phyloP scores from a whole-genome alignment of 2,113 vertebrate species.

The Saguinus imperator region DNA sequence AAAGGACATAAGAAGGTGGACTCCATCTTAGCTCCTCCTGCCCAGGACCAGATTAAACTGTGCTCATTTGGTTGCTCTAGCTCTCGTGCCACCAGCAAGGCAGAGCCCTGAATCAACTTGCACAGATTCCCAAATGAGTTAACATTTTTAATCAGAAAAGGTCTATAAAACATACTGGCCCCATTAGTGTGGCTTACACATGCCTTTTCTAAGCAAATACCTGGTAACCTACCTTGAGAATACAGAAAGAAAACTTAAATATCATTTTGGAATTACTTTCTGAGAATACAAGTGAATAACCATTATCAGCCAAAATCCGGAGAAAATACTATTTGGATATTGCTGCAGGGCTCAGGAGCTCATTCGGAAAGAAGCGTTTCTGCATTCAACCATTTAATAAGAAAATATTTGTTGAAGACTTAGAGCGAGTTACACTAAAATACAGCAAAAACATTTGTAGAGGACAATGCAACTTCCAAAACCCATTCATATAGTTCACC shows the following conservation, averaged over 20 bases:
- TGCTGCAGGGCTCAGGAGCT: neutral
- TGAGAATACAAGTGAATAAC: neutral
- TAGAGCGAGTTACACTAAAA: neutral
- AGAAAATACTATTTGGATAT: neutral
- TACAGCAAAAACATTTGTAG: neutral
- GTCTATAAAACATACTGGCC: neutral
- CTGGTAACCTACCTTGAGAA: neutral
- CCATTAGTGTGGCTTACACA: neutral
- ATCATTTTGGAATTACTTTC: neutral
- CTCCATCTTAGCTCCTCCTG: neutral
- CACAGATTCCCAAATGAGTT: neutral
- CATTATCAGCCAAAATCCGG: neutral
- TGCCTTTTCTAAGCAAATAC: neutral
- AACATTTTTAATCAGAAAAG: neutral
- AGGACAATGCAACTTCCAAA: neutral
- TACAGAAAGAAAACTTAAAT: neutral
- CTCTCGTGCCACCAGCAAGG: neutral
- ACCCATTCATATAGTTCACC: neutral
- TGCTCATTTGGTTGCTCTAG: neutral
- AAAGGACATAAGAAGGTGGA: neutral
- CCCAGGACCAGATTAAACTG: neutral
- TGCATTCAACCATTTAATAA: neutral
- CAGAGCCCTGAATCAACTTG: rapidly evolving
- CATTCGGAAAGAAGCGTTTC: slow-evolving; percentile 7
- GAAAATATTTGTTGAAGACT: neutral